Conservation (phyloP, 2,888 invertebrate genomes). For the Buathra laborator region DNA sequence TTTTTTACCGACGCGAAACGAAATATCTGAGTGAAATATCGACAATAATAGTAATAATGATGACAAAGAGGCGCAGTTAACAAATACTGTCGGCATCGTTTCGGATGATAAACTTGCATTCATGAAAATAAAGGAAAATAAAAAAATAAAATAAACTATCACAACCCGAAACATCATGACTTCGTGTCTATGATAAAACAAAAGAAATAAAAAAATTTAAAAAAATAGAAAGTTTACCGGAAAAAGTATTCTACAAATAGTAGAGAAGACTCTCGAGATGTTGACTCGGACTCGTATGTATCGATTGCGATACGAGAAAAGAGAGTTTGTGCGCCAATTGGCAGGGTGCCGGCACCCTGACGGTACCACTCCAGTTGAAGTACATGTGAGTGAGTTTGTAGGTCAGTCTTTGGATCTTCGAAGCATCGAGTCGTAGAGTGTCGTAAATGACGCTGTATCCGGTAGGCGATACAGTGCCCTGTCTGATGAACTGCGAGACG, state of each 20-base stretch:
- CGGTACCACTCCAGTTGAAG: conserved; percentile 94
- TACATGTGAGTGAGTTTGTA: conserved; percentile 96
- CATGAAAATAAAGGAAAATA: neutral
- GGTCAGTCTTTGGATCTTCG: conserved; percentile 92
- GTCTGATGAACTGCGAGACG: conserved; percentile 93
- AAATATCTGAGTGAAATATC: too few species aligned
- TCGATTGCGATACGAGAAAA: conserved; percentile 93
- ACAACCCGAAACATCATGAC: neutral
- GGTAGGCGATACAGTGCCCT: conserved; percentile 97
- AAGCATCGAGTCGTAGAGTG: conserved; percentile 89
- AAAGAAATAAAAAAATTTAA: neutral
- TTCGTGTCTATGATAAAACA: neutral
- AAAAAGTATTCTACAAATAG: conserved; percentile 87
- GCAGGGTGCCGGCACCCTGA: conserved; percentile 94
- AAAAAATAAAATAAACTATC: neutral
- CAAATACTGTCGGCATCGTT: neutral
- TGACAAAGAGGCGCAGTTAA: too few species aligned
- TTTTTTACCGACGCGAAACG: too few species aligned
- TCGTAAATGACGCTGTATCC: conserved; percentile 95
- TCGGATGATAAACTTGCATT: neutral
- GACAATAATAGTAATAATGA: too few species aligned
- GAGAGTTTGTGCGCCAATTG: conserved; percentile 98
- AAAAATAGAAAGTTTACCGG: neutral
- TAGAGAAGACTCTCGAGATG: conserved; percentile 89
- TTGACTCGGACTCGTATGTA: conserved; percentile 89